Evolutionary conservation across 2,888 invertebrate species (phyloP).

Genomic region (Exocentrus adspersus): DNA sequence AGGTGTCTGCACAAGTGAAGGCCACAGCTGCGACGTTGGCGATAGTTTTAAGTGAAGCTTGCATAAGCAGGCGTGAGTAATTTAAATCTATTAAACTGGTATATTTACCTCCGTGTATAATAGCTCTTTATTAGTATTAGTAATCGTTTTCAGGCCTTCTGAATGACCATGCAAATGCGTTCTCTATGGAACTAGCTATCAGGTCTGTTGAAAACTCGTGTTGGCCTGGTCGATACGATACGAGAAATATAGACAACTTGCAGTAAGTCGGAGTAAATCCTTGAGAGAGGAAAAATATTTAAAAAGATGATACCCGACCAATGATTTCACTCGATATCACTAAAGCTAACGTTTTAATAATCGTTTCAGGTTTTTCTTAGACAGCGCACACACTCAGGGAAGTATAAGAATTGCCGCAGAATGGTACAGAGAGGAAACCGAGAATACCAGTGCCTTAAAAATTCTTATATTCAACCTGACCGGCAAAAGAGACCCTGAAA

Average conservation of each 20-base stretch:
- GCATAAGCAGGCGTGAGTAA: conserved; percentile 66
- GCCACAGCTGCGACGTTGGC: conserved; percentile 86
- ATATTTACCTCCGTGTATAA: too few relatives aligned
- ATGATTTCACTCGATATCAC: too few relatives aligned
- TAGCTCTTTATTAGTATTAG: too few relatives aligned
- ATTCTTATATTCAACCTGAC: conserved; percentile 82
- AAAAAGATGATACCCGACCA: too few relatives aligned
- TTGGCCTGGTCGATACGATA: conserved; percentile 89
- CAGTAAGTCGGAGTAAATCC: too few relatives aligned
- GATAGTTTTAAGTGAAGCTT: conserved; percentile 81
- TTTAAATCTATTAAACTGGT: too few relatives aligned
- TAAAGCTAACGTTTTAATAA: too few relatives aligned
- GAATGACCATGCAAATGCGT: conserved; percentile 8
- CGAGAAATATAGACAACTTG: conserved; percentile 65
- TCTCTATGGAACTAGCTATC: conserved; percentile 61
- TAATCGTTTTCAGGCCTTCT: too few relatives aligned
- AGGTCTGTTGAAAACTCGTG: conserved; percentile 61
- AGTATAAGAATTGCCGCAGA: conserved; percentile 83
- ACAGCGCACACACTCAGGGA: conserved; percentile 95
- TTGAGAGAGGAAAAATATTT: too few relatives aligned
- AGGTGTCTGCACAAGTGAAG: conserved; percentile 68
- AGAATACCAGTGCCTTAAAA: conserved; percentile 56
- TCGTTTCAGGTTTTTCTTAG: conserved; percentile 74
- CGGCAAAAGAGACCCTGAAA: conserved; percentile 72
- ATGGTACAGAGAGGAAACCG: conserved; percentile 76